Evolutionary conservation across 2,888 invertebrate species (phyloP).

Genomic region (Oasisia sp.): DNA sequence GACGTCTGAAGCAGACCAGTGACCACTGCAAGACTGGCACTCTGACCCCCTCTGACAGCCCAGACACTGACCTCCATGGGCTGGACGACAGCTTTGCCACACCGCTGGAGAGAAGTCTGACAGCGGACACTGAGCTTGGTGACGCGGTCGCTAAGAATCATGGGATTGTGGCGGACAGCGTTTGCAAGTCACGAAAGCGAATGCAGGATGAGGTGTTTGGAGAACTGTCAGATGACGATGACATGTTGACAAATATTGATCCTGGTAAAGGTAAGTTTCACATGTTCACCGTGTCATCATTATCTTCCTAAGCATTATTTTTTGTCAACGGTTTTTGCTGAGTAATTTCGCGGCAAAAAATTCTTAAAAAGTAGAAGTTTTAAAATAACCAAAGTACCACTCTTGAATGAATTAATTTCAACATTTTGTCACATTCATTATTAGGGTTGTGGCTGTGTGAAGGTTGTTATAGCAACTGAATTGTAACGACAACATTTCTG

Average conservation of each 20-base stretch:
- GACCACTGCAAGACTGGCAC: neutral
- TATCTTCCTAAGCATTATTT: neutral
- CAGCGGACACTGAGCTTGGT: neutral
- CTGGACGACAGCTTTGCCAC: conserved; percentile 35
- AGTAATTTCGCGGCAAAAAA: too few species aligned
- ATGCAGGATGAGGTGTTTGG: conserved; percentile 32
- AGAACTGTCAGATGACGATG: conserved; percentile 33
- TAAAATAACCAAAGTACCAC: too few species aligned
- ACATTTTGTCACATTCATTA: neutral
- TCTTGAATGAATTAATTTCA: too few species aligned
- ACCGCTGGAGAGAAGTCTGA: conserved; percentile 24
- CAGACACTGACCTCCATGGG: neutral
- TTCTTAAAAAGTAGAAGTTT: too few species aligned
- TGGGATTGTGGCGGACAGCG: conserved; percentile 20
- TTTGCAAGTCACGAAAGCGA: conserved; percentile 26
- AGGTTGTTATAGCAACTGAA: neutral
- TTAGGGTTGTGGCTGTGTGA: neutral
- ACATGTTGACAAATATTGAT: conserved; percentile 19
- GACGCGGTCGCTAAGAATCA: neutral
- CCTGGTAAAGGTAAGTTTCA: conserved; percentile 32
- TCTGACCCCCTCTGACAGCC: neutral
- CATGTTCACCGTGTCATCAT: neutral
- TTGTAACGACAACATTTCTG: conserved; percentile 8
- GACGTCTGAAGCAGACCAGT: neutral
- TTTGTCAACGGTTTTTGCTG: neutral